Evolutionary conservation across 2,888 invertebrate species (phyloP), one percentile per base, ranked within the genome.

Genomic region (Zhuqinia jingwanae): DNA sequence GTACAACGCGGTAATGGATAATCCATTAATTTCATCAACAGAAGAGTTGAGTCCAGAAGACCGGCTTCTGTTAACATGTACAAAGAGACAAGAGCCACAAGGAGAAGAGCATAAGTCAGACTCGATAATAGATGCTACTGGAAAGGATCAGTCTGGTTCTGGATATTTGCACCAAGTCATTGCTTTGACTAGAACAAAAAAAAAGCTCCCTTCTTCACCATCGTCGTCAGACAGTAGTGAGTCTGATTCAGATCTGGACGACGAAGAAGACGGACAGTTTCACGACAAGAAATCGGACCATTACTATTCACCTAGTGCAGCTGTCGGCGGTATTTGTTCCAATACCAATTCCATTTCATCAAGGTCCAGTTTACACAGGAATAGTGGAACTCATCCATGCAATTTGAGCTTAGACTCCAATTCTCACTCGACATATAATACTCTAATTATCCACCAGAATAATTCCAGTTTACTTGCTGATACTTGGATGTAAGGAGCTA

Each of bases 1-100:
- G 17, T n/a, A n/a, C n/a, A n/a, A n/a, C n/a, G n/a, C n/a, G n/a
- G n/a, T n/a, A n/a, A 90, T 90, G 90, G 90, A 90, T 60, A 88
- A 89, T 58, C 70, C 85, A 8, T 22, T 90, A 42, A 87, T 89
- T 68, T 91, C 97, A 2, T 97, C 97, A 17, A 97, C 96, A 91
- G 97, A 97, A 93, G 97, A 97, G 93, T 93, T 98, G 89, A 96
- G 96, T 47, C 94, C 96, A 91, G 96, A 97, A 92, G 96, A 97
- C 92, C 94, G 96, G 90, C 96, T 96, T 93, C 96, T 96, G 65
- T 95, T 97, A 88, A 93, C 95, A 89, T 96, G 96, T 91, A 96
- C 96, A 0, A 95, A 96, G 6, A 94, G 97, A 50, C 97, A 97
- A 92, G 97, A 97, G 92, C 97, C 97, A 0, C 97, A 97, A 92